A percentile compares a stretch with the other conserved stretches of the same genome.
Conservation (phyloP, 2,888 invertebrate genomes). For the Gandaritis pyraliata region DNA sequence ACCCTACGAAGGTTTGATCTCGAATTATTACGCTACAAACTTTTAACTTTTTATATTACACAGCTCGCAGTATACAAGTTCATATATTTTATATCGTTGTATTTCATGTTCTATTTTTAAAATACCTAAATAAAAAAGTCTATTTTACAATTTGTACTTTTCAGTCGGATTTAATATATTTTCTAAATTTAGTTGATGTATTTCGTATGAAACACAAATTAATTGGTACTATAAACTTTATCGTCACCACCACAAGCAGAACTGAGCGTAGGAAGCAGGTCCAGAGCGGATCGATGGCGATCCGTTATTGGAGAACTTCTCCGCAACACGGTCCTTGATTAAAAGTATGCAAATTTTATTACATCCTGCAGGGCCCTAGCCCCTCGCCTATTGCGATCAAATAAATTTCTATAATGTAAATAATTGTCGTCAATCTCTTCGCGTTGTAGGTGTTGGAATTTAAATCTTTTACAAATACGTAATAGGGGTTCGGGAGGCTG, state of each 20-base stretch:
- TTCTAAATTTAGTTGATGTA: too few relatives aligned
- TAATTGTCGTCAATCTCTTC: slow-evolving; percentile 48
- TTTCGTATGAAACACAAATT: slow-evolving; percentile 3
- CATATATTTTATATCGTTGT: too few relatives aligned
- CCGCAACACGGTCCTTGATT: slow-evolving; percentile 85
- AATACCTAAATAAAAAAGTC: too few relatives aligned
- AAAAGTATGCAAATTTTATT: slow-evolving; percentile 86
- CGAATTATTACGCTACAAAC: neutral
- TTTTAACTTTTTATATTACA: too few relatives aligned
- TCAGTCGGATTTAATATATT: too few relatives aligned
- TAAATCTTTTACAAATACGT: slow-evolving; percentile 33
- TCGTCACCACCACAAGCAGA: slow-evolving; percentile 35
- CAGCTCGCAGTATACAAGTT: too few relatives aligned
- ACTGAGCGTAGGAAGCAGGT: slow-evolving; percentile 71
- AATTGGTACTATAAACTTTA: slow-evolving; percentile 10
- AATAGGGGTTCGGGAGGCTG: slow-evolving; percentile 18
- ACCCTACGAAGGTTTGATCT: neutral
- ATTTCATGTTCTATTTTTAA: too few relatives aligned
- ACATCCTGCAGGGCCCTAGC: slow-evolving; percentile 70
- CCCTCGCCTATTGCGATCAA: slow-evolving; percentile 55
- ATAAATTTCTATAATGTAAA: slow-evolving; percentile 54
- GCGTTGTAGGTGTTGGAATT: slow-evolving; percentile 37
- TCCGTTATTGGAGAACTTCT: slow-evolving; percentile 85
- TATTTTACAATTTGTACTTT: too few relatives aligned
- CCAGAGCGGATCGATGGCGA: slow-evolving; percentile 76